Percentiles rank a stretch among this genome's conserved stretches.
Evolutionary conservation across 1,140 invertebrate species (phyloP).

Genomic region (Drosophila virilis): DNA sequence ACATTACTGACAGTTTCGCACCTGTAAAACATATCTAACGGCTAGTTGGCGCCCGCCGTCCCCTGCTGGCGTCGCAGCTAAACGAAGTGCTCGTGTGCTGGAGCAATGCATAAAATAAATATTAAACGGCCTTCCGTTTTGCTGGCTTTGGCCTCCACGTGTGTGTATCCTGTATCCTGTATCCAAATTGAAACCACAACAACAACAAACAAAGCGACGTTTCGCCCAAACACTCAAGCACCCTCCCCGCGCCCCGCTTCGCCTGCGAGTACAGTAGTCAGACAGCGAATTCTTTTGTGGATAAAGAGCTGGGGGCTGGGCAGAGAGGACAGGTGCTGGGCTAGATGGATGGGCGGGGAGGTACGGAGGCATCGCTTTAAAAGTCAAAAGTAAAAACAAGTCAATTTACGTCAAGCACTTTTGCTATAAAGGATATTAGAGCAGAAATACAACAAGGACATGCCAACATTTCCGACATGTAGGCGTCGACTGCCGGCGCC

Average conservation of each 20-base stretch:
- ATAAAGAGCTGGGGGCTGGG: not conserved
- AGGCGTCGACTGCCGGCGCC: constrained; percentile 79
- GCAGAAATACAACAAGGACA: constrained; percentile 83
- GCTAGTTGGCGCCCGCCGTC: not conserved
- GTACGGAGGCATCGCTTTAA: constrained; percentile 57
- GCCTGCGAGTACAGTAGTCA: not conserved
- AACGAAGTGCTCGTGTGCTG: constrained; percentile 36
- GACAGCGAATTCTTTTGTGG: constrained; percentile 11
- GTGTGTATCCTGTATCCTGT: constrained; percentile 50
- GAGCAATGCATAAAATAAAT: constrained; percentile 74
- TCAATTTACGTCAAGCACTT: constrained; percentile 83
- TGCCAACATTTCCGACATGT: constrained; percentile 83
- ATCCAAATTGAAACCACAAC: constrained; percentile 81
- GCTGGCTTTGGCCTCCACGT: constrained; percentile 21
- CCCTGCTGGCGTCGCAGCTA: not conserved
- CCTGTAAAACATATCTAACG: constrained; percentile 44
- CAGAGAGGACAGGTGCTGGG: not conserved
- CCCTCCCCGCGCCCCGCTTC: not conserved
- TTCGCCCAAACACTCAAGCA: constrained; percentile 21
- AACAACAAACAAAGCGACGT: constrained; percentile 63
- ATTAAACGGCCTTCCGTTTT: constrained; percentile 74
- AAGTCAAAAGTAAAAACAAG: constrained; percentile 83
- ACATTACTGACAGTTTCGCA: constrained; percentile 52
- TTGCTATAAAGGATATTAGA: constrained; percentile 83
- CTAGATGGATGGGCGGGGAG: not conserved